phyloP scores from a whole-genome alignment of 1,140 invertebrate genomes.

The Vanessa tameamea region DNA sequence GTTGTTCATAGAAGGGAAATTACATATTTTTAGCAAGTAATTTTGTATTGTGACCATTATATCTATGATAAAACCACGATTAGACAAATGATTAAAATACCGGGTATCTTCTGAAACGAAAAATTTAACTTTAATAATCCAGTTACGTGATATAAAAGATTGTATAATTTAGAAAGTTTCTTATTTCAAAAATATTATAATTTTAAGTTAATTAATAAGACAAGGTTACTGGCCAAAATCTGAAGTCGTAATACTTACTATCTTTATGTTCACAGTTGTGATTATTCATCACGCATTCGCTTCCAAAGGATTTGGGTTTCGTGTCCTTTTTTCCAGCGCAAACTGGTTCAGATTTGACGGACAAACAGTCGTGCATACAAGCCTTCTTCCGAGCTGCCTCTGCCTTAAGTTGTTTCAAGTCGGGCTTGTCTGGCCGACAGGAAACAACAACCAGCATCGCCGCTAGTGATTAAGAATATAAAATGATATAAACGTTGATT shows the following conservation, averaged over 20 bases:
- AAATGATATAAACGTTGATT: not conserved
- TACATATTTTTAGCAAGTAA: slow-evolving; percentile 16
- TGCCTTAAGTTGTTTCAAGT: slow-evolving; percentile 74
- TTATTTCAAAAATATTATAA: too few species aligned
- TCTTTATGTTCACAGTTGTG: slow-evolving; percentile 82
- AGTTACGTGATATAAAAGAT: too few species aligned
- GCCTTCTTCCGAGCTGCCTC: slow-evolving; percentile 76
- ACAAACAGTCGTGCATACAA: slow-evolving; percentile 75
- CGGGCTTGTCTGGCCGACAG: slow-evolving; percentile 69
- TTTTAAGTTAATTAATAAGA: too few species aligned
- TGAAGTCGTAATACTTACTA: slow-evolving; percentile 63
- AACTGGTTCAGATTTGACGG: slow-evolving; percentile 72
- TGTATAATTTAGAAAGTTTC: too few species aligned
- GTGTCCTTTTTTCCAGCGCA: slow-evolving; percentile 80
- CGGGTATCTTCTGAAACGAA: too few species aligned
- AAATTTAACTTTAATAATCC: too few species aligned
- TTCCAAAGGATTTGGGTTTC: slow-evolving; percentile 80
- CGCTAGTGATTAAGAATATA: slow-evolving; percentile 35
- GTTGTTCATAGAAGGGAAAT: slow-evolving; percentile 19
- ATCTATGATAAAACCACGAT: too few species aligned
- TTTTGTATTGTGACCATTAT: too few species aligned
- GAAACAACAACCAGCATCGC: slow-evolving; percentile 58
- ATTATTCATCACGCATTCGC: slow-evolving; percentile 81
- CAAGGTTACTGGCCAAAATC: too few species aligned
- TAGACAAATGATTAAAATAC: too few species aligned